A percentile compares a stretch with the other conserved stretches of the same genome.
These are phyloP conservation scores for Drosophila prosaltans DNA, from an alignment of 1,140 invertebrate species.

Conservation along the genomic window DNA sequence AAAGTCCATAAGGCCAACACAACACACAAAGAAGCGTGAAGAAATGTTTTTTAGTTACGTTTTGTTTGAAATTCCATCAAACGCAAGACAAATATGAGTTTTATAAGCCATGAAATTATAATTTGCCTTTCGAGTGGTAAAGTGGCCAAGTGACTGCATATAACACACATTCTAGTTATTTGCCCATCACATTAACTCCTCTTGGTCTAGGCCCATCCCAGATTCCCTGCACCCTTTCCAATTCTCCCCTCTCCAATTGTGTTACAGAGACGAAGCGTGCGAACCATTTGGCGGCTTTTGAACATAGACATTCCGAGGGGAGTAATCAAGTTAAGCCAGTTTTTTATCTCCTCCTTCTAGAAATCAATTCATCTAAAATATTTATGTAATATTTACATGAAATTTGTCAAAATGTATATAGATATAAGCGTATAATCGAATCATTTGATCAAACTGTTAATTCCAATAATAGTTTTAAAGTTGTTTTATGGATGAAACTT, in stretches of 20 bases:
- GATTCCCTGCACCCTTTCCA: too few relatives aligned
- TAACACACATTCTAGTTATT: slow-evolving; percentile 45
- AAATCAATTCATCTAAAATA: too few relatives aligned
- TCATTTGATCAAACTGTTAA: too few relatives aligned
- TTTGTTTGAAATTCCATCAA: slow-evolving; percentile 79
- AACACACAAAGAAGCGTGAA: slow-evolving; percentile 76
- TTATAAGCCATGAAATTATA: slow-evolving; percentile 82
- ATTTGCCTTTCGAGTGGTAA: slow-evolving; percentile 74
- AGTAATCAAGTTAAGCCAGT: too few relatives aligned
- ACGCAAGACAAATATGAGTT: slow-evolving; percentile 77
- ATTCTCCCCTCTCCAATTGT: neutral
- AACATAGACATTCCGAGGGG: neutral
- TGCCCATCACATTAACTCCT: slow-evolving; percentile 71
- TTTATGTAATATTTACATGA: too few relatives aligned
- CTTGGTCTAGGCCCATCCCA: slow-evolving; percentile 21
- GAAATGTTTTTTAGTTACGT: slow-evolving; percentile 78
- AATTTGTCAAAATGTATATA: too few relatives aligned
- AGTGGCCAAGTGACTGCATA: slow-evolving; percentile 69
- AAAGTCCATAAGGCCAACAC: slow-evolving; percentile 37
- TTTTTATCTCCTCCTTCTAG: too few relatives aligned
- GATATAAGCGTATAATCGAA: too few relatives aligned
- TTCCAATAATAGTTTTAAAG: too few relatives aligned
- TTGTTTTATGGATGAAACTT: too few relatives aligned
- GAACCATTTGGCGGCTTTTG: slow-evolving; percentile 39
- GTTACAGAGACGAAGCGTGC: slow-evolving; percentile 53